Evolutionary conservation across 2,888 invertebrate species (phyloP), one percentile per base, ranked within the genome.

Genomic region (Diarsia brunnea): DNA sequence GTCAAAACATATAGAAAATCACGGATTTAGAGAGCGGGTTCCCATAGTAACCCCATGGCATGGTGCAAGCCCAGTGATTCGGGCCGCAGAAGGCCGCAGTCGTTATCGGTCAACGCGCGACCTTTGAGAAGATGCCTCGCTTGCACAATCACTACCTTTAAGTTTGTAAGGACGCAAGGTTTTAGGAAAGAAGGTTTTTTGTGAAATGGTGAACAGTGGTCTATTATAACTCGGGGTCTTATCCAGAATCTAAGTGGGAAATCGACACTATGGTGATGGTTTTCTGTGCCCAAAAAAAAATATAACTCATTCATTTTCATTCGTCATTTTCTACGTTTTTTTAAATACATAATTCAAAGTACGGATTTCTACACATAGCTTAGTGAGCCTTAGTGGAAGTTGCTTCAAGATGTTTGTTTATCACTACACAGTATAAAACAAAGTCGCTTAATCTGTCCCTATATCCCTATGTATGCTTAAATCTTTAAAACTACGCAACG

Each of bases 91-190:
- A 95, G 94, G 94, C 94, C 93, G 93, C 91, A 94, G 91, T 95
- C 95, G 95, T 95, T 95, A 95, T 95, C 95, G 95, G 95, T 95
- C 95, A 95, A 92, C 89, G 85, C 78, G 84, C 89, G 93, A 94
- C 95, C 95, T 95, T 95, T 95, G 87, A 89, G 94, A 93, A 93
- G 95, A 95, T 94, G 94, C 91, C 90, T 89, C 93, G 89, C 82
- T 88, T 87, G 84, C 87, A 86, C 88, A 89, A 89, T 89, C 65
- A 67, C 71, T 69, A 73, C 78, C 75, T 84, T 86, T 87, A 82
- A 71, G 80, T 71, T 82, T 64, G 61, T 78, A 78, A 75, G 76
- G 78, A 78, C 72, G 73, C 58, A 5, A 65, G 55, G 60, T 73
- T 81, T 85, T 83, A 75, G 68, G 65, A 73, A 84, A 82, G 38